A percentile compares a stretch with the other conserved stretches of the same genome.
Evolutionary conservation across 2,888 invertebrate genomes (phyloP).

Genomic region (Gandaritis pyraliata): DNA sequence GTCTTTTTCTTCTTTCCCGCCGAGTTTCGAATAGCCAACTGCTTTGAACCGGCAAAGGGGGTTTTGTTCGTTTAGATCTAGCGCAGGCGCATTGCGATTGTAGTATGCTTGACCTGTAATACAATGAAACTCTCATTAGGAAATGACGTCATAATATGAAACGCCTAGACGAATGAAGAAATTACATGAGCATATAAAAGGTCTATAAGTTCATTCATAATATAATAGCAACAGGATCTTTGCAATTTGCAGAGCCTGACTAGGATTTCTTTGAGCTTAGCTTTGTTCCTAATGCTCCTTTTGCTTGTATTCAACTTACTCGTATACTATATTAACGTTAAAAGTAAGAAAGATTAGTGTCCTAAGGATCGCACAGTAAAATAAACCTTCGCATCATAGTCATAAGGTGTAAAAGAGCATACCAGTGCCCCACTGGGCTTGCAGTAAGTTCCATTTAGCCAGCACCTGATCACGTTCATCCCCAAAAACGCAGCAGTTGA

Average conservation of each 20-base stretch:
- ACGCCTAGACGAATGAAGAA: too few relatives aligned
- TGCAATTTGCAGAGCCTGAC: too few relatives aligned
- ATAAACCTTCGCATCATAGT: neutral
- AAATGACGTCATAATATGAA: neutral
- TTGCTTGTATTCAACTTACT: neutral
- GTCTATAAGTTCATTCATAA: too few relatives aligned
- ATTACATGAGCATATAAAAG: too few relatives aligned
- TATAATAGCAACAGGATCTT: too few relatives aligned
- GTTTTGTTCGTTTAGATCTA: slow-evolving; percentile 94
- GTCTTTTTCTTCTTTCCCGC: slow-evolving; percentile 94
- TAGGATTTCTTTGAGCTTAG: too few relatives aligned
- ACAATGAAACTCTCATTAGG: neutral
- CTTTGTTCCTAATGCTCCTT: too few relatives aligned
- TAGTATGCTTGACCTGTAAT: slow-evolving; percentile 89
- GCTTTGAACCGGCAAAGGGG: slow-evolving; percentile 97
- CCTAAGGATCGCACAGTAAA: neutral
- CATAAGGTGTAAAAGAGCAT: slow-evolving; percentile 48
- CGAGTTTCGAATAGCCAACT: slow-evolving; percentile 95
- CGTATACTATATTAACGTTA: too few relatives aligned
- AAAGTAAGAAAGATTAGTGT: too few relatives aligned
- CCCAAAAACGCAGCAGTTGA: slow-evolving; percentile 93
- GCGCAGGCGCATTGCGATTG: slow-evolving; percentile 89
- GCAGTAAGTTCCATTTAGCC: slow-evolving; percentile 97
- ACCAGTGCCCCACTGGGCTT: slow-evolving; percentile 95
- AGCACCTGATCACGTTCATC: slow-evolving; percentile 97